Evolutionary conservation across 2,797 vertebrate species (phyloP).

Genomic region (Leptodactylus fallax): DNA sequence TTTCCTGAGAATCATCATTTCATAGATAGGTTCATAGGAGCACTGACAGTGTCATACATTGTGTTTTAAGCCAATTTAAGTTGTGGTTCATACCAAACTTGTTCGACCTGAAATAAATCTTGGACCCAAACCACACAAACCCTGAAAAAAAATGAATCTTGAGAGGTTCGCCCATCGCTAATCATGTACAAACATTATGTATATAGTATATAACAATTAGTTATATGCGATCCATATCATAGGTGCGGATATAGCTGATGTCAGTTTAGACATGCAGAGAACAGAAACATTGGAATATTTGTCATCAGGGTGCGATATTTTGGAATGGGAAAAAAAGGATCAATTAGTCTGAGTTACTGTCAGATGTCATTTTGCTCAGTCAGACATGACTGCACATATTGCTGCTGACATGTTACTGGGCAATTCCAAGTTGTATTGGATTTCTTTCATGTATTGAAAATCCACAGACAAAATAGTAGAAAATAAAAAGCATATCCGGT

Average conservation of each 20-base stretch:
- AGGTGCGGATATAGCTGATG: not conserved
- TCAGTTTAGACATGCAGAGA: not conserved
- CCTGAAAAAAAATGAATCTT: too few relatives aligned
- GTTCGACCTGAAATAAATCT: too few relatives aligned
- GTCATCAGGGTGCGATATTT: slow-evolving; percentile 32
- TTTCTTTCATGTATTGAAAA: slow-evolving; percentile 40
- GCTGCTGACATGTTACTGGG: slow-evolving; percentile 30
- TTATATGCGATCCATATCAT: too few relatives aligned
- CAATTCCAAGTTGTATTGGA: slow-evolving; percentile 44
- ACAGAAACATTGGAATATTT: slow-evolving; percentile 17
- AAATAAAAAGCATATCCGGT: slow-evolving; percentile 47
- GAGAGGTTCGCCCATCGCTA: too few relatives aligned
- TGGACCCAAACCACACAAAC: too few relatives aligned
- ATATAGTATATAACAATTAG: too few relatives aligned
- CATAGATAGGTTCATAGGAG: too few relatives aligned
- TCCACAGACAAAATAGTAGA: slow-evolving; percentile 31
- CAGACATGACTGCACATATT: slow-evolving; percentile 40
- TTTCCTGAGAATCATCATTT: too few relatives aligned
- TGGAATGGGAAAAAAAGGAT: slow-evolving; percentile 38
- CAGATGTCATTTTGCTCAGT: slow-evolving; percentile 30
- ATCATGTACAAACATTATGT: too few relatives aligned
- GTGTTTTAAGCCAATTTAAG: too few relatives aligned
- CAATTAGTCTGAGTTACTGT: slow-evolving; percentile 48
- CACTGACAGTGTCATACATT: too few relatives aligned
- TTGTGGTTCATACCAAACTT: too few relatives aligned